Conservation (phyloP, 1,140 invertebrate genomes). For the Mya arenaria region DNA sequence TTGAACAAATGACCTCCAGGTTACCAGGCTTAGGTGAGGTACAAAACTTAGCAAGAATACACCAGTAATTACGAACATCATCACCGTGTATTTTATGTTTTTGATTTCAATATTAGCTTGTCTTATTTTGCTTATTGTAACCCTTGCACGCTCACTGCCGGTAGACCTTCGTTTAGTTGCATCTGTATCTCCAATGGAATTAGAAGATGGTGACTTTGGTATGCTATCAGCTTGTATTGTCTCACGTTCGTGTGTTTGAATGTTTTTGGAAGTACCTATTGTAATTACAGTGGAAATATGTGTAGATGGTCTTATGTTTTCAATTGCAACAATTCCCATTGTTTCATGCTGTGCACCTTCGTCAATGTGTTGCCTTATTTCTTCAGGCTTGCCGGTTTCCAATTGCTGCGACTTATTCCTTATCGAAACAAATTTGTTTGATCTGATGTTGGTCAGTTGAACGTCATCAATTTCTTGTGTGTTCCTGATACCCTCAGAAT, state of each 20-base stretch:
- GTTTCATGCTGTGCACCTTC: too few relatives aligned
- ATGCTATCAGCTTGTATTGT: background rate
- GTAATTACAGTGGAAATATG: background rate
- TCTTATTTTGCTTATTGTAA: background rate
- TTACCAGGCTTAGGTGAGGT: background rate
- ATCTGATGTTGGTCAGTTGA: too few relatives aligned
- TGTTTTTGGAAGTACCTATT: background rate
- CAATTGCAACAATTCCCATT: too few relatives aligned
- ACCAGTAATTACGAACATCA: conserved; percentile 24
- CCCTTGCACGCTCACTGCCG: background rate
- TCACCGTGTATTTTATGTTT: conserved; percentile 5
- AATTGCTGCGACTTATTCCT: too few relatives aligned
- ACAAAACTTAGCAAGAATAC: conserved; percentile 19
- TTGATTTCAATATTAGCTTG: background rate
- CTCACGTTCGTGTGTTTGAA: background rate
- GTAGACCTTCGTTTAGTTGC: background rate
- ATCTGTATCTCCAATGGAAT: background rate
- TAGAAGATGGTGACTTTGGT: background rate
- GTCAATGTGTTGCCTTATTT: too few relatives aligned
- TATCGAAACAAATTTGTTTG: too few relatives aligned
- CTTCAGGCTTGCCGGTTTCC: too few relatives aligned
- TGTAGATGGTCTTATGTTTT: too few relatives aligned
- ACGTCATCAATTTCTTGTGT: too few relatives aligned
- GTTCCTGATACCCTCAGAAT: too few relatives aligned
- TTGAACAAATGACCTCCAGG: background rate